These are phyloP conservation scores for Limnephilus lunatus DNA, from an alignment of 2,888 invertebrate genomes.

Conservation along the genomic window DNA sequence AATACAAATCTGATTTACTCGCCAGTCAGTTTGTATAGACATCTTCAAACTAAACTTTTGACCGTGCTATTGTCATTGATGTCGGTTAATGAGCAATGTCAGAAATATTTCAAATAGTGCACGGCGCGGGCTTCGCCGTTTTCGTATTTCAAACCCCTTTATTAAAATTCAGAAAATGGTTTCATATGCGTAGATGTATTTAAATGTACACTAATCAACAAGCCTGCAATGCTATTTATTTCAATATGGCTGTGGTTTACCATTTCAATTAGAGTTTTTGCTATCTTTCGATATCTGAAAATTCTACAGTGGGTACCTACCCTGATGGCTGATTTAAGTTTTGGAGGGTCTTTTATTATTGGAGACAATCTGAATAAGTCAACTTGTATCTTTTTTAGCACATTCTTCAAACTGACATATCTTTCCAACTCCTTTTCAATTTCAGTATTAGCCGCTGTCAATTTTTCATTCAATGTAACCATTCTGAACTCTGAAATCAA, in stretches of 20 bases:
- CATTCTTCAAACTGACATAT: slow-evolving; percentile 79
- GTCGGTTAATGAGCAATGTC: background rate
- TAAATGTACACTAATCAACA: too few species aligned
- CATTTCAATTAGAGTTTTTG: background rate
- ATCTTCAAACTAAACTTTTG: background rate
- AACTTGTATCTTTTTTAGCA: slow-evolving; percentile 85
- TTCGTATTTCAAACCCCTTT: too few species aligned
- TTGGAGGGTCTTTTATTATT: slow-evolving; percentile 86
- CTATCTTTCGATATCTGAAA: background rate
- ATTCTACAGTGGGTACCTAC: slow-evolving; percentile 69
- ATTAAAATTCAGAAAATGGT: background rate
- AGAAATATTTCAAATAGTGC: background rate
- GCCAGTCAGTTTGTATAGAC: background rate
- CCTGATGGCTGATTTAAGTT: slow-evolving; percentile 77
- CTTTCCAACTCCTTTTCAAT: slow-evolving; percentile 81
- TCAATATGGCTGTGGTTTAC: background rate
- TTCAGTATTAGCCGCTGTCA: slow-evolving; percentile 84
- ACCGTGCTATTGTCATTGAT: too few species aligned
- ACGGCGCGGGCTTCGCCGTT: too few species aligned
- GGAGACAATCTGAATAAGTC: slow-evolving; percentile 89
- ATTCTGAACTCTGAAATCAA: slow-evolving; percentile 83
- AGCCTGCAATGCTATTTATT: background rate
- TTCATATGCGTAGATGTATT: too few species aligned
- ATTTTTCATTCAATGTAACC: slow-evolving; percentile 86
- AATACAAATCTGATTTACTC: background rate